These are phyloP conservation scores for Sebastes hubbsi DNA, from an alignment of 2,797 vertebrate genomes.

Conservation along the genomic window DNA sequence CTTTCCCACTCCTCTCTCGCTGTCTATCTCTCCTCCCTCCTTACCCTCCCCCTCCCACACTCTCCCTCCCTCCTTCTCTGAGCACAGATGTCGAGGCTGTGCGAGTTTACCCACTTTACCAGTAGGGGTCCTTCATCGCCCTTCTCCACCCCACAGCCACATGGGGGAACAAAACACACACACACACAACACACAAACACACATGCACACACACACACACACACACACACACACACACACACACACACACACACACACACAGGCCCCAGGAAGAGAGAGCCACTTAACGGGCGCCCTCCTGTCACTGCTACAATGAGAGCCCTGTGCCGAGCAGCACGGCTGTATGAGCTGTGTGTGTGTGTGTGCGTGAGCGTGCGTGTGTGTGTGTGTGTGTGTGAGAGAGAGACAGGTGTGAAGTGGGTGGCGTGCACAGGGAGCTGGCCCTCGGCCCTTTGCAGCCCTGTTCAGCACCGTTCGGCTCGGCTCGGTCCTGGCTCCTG, in stretches of 20 bases:
- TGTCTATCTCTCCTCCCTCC: slow-evolving; percentile 60
- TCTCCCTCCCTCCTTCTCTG: slow-evolving; percentile 43
- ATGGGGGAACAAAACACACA: slow-evolving; percentile 63
- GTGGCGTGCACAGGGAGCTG: slow-evolving; percentile 63
- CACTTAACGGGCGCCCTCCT: slow-evolving; percentile 79
- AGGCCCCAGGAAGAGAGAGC: slow-evolving; percentile 67
- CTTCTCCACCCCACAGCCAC: slow-evolving; percentile 81
- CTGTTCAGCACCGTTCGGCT: slow-evolving; percentile 41
- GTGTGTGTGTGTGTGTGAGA: slow-evolving; percentile 5
- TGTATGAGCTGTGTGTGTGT: slow-evolving; percentile 26
- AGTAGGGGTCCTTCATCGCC: slow-evolving; percentile 89
- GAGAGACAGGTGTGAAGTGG: slow-evolving; percentile 73
- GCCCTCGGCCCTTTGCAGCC: slow-evolving; percentile 66
- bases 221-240: slow-evolving; percentile 18
- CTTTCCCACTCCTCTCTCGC: slow-evolving; percentile 47
- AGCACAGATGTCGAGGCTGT: slow-evolving; percentile 84
- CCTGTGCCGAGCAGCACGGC: slow-evolving; percentile 60
- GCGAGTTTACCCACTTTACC: slow-evolving; percentile 87
- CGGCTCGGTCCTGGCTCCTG: slow-evolving; percentile 53
- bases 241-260: not conserved
- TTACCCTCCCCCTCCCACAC: slow-evolving; percentile 65
- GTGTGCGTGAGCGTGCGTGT: slow-evolving; percentile 1
- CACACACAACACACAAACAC: not conserved
- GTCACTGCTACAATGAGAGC: slow-evolving; percentile 79
- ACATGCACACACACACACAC: slow-evolving; percentile 20